Evolutionary conservation across 2,888 invertebrate genomes (phyloP).

Genomic region (Sericinus montela): DNA sequence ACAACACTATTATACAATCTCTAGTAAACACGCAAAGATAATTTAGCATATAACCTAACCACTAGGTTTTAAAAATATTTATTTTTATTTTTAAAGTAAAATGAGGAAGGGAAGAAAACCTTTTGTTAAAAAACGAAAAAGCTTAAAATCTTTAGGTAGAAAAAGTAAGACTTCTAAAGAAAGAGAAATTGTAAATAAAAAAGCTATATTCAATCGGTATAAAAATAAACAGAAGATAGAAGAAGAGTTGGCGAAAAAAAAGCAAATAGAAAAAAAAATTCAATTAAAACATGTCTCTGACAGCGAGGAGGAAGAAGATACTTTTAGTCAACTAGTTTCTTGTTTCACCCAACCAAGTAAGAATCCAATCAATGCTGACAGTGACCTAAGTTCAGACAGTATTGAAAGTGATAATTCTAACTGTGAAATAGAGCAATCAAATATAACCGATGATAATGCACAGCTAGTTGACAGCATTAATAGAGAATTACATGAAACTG

Average conservation of each 20-base stretch:
- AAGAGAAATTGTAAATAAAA: conserved; percentile 52
- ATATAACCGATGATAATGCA: not conserved
- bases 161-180: conserved; percentile 46
- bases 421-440: conserved; percentile 19
- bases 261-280: conserved; percentile 52
- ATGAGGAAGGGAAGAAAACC: conserved; percentile 54
- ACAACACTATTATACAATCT: too few species aligned
- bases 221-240: conserved; percentile 69
- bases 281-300: conserved; percentile 51
- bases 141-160: conserved; percentile 38
- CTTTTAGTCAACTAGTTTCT: conserved; percentile 72
- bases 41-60: too few species aligned
- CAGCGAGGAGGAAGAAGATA: conserved; percentile 74
- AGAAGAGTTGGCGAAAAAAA: conserved; percentile 65
- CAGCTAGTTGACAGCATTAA: not conserved
- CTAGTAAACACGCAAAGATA: too few species aligned
- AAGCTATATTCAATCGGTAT: conserved; percentile 69
- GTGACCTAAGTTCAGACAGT: conserved; percentile 38
- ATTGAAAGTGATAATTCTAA: conserved; percentile 27
- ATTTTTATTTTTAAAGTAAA: too few species aligned
- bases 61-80: too few species aligned
- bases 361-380: conserved; percentile 35
- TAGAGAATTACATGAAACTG: not conserved
- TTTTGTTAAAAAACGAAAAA: conserved; percentile 42
- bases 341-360: conserved; percentile 55